These are phyloP conservation scores for Carassius gibelio DNA, from an alignment of 2,113 vertebrate species.

Conservation along the genomic window DNA sequence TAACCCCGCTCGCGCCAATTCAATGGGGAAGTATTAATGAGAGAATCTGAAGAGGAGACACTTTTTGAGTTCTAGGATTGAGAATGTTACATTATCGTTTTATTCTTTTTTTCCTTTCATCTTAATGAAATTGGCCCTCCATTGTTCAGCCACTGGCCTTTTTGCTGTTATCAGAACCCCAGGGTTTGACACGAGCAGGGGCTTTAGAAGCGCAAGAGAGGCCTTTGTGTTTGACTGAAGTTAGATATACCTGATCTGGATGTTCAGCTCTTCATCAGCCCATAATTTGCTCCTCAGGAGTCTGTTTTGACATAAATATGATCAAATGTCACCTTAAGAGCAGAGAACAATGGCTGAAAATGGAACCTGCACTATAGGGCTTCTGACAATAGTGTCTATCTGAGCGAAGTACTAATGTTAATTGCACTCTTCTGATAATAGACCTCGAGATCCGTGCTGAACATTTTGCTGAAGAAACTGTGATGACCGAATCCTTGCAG, in stretches of 20 bases:
- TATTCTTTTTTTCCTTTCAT: constrained; percentile 63
- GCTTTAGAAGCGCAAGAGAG: constrained; percentile 39
- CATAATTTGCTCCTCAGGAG: background rate
- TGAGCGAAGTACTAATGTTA: constrained; percentile 29
- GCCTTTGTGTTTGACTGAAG: constrained; percentile 47
- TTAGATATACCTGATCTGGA: constrained; percentile 37
- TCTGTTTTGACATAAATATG: constrained; percentile 40
- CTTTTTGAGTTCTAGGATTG: constrained; percentile 41
- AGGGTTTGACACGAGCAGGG: constrained; percentile 36
- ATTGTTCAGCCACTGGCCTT: constrained; percentile 69
- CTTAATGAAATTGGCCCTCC: constrained; percentile 73
- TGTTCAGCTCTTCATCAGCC: constrained; percentile 26
- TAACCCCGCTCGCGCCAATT: constrained; percentile 73
- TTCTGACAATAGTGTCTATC: constrained; percentile 29
- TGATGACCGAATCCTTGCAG: background rate
- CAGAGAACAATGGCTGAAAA: constrained; percentile 37
- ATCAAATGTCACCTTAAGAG: constrained; percentile 48
- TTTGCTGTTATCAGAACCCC: constrained; percentile 57
- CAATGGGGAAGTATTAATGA: constrained; percentile 65
- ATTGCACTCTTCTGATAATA: constrained; percentile 39
- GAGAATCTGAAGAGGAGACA: constrained; percentile 53
- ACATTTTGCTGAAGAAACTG: background rate
- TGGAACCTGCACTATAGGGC: constrained; percentile 5
- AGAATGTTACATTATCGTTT: constrained; percentile 48
- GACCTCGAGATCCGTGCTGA: background rate